Conservation (phyloP, 2,113 vertebrate genomes). For the Ranitomeya imitator region DNA sequence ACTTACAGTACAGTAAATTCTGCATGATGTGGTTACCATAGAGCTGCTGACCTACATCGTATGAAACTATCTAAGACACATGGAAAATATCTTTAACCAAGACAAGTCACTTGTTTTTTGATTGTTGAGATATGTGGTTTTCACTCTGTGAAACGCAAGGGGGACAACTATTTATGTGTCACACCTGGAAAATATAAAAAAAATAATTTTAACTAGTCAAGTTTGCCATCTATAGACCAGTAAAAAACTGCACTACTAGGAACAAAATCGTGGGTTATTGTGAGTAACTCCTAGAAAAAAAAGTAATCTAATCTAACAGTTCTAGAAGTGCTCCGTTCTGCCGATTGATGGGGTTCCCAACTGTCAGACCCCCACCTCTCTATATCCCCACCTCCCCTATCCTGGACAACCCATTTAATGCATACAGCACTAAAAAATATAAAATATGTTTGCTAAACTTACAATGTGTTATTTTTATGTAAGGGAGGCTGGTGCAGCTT, state of each 20-base stretch:
- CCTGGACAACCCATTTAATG: no score
- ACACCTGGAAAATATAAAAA: background rate
- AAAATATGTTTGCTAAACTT: no score
- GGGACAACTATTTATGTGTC: background rate
- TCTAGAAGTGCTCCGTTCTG: no score
- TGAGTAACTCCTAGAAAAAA: background rate
- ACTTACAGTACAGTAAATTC: background rate
- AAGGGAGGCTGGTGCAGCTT: no score
- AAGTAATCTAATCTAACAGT: no score
- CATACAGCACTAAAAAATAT: no score
- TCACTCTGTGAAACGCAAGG: background rate
- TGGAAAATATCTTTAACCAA: constrained; percentile 2
- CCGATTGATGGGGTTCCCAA: no score
- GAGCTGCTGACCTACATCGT: background rate
- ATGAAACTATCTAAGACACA: background rate
- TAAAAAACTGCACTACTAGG: background rate
- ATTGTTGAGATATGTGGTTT: background rate
- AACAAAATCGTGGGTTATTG: background rate
- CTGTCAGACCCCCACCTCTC: no score
- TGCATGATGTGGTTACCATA: background rate
- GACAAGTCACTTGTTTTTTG: background rate
- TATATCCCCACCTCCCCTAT: no score
- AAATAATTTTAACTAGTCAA: background rate
- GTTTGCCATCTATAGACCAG: background rate
- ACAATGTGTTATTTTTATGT: no score